Percentiles rank a stretch among this genome's conserved stretches.
phyloP scores from a whole-genome alignment of 1,140 invertebrate species.

The Semibalanus balanoides region DNA sequence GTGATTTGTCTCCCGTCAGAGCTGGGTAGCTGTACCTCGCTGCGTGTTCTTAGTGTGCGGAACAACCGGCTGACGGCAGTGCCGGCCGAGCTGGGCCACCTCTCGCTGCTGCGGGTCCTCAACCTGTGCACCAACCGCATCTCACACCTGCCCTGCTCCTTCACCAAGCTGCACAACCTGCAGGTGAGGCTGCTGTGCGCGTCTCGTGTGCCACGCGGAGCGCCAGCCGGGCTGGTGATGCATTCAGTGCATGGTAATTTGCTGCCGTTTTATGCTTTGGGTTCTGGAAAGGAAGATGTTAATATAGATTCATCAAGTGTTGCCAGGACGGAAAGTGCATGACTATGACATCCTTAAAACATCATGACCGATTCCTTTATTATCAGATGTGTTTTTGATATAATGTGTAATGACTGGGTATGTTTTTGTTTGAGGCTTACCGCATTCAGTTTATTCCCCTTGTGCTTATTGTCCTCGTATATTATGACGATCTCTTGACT shows the following conservation, averaged over 20 bases:
- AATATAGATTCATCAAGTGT: background rate
- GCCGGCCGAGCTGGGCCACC: slow-evolving; percentile 78
- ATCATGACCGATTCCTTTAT: too few species aligned
- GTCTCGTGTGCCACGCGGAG: background rate
- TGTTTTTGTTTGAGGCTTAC: too few species aligned
- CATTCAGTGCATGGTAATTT: background rate
- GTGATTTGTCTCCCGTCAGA: slow-evolving; percentile 33
- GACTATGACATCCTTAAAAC: background rate
- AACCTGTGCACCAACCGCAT: slow-evolving; percentile 82
- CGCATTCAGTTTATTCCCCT: too few species aligned
- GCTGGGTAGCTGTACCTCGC: slow-evolving; percentile 68
- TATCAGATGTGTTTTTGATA: too few species aligned
- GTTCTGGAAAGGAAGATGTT: background rate
- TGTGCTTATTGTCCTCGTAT: too few species aligned
- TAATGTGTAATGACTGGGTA: too few species aligned
- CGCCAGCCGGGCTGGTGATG: background rate
- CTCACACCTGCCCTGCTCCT: slow-evolving; percentile 72
- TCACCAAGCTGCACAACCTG: slow-evolving; percentile 49
- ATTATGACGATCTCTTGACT: too few species aligned
- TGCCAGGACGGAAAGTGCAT: background rate
- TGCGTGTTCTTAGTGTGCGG: slow-evolving; percentile 71
- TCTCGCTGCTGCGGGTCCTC: slow-evolving; percentile 66
- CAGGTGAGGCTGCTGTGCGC: background rate
- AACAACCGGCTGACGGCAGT: slow-evolving; percentile 61
- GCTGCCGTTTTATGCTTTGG: background rate